phyloP scores from a whole-genome alignment of 2,113 vertebrate species.

The Butorides virescens region DNA sequence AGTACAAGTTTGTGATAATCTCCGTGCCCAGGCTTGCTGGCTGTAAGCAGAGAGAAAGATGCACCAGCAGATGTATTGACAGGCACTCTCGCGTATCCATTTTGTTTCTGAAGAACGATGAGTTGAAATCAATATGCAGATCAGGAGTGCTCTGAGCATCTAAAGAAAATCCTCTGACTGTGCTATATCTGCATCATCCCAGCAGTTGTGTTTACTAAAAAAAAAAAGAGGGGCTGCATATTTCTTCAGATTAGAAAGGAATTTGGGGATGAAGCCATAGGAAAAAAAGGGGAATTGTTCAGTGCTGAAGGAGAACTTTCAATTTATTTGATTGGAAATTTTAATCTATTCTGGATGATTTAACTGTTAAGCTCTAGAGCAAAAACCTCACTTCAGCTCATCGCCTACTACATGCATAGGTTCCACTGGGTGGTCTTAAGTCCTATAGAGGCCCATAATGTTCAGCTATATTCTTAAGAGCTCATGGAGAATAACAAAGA shows the following conservation, averaged over 20 bases:
- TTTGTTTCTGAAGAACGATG: background rate
- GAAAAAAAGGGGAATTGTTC: background rate
- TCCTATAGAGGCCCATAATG: background rate
- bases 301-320: constrained; percentile 1
- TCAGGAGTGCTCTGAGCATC: background rate
- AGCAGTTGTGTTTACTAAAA: background rate
- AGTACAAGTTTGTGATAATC: background rate
- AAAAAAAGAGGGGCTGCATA: background rate
- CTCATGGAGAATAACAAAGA: background rate
- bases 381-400: background rate
- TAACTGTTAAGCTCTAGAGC: background rate
- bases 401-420: background rate
- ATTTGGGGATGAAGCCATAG: background rate
- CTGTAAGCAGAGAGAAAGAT: background rate
- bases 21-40: background rate
- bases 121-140: background rate
- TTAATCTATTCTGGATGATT: background rate
- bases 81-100: background rate
- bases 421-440: background rate
- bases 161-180: background rate
- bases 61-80: background rate
- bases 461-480: background rate
- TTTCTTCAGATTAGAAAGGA: background rate
- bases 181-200: background rate
- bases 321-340: background rate